phyloP scores from a whole-genome alignment of 2,113 vertebrate genomes.

The Notothenia rossii region DNA sequence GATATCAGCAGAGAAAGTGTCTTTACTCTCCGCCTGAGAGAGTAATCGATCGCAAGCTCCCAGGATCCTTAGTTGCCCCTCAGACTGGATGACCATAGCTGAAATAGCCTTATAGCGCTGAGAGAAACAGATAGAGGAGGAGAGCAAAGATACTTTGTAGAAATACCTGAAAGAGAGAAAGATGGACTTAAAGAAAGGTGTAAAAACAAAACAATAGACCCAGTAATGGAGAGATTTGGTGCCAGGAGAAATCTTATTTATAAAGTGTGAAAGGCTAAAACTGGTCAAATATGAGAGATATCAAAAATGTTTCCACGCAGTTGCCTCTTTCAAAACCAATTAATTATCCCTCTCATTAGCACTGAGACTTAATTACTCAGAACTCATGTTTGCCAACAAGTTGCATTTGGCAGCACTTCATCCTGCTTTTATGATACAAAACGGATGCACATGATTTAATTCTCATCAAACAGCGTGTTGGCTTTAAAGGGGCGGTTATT shows the following conservation, averaged over 20 bases:
- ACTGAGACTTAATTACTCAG: conserved; percentile 11
- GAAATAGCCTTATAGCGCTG: conserved; percentile 49
- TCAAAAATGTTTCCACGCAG: background rate
- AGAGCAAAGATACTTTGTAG: conserved; percentile 9
- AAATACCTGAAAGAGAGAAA: conserved; percentile 20
- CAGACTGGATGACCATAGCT: conserved; percentile 33
- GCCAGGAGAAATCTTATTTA: background rate
- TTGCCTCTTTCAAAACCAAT: conserved; percentile 33
- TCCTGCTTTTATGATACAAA: conserved; percentile 16
- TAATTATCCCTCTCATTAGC: conserved; percentile 29
- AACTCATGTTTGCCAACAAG: conserved; percentile 20
- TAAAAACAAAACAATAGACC: background rate
- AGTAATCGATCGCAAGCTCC: conserved; percentile 60
- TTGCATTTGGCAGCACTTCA: conserved; percentile 10
- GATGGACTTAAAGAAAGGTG: background rate
- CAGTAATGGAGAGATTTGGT: conserved; percentile 5
- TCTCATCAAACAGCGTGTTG: background rate
- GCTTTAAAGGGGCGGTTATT: conserved; percentile 10
- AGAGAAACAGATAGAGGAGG: conserved; percentile 31
- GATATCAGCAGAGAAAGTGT: conserved; percentile 57
- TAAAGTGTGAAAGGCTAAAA: background rate
- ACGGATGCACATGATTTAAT: conserved; percentile 19
- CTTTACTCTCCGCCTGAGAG: conserved; percentile 44
- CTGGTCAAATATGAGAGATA: background rate
- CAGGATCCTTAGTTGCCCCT: conserved; percentile 48